phyloP scores from a whole-genome alignment of 92 coral and sea anemone genomes.

The Phenganax stokvisi region DNA sequence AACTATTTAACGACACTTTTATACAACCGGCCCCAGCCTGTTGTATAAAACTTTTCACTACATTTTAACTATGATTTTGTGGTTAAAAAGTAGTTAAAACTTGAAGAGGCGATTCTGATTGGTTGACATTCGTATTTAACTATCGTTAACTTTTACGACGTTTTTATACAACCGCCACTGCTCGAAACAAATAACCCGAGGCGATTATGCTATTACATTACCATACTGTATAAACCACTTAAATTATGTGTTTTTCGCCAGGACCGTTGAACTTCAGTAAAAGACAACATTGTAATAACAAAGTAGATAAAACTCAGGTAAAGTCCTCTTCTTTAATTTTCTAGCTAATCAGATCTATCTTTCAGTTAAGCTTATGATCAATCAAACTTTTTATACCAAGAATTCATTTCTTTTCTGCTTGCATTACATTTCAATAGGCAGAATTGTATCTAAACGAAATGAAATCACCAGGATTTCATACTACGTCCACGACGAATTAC shows the following conservation, averaged over 20 bases:
- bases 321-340: not conserved
- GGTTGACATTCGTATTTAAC: too few species aligned
- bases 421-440: not conserved
- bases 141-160: too few species aligned
- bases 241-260: not conserved
- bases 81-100: too few species aligned
- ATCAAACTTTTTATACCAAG: not conserved
- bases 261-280: not conserved
- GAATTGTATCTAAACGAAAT: not conserved
- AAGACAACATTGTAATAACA: not conserved
- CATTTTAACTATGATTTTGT: too few species aligned
- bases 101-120: too few species aligned
- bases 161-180: too few species aligned
- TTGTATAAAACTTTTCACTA: too few species aligned
- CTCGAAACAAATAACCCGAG: too few species aligned
- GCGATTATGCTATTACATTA: too few species aligned
- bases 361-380: not conserved
- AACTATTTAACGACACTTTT: too few species aligned
- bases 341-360: not conserved
- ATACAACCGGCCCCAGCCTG: too few species aligned
- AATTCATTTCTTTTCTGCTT: not conserved
- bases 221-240: too few species aligned
- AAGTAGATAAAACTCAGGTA: conserved; percentile 14
- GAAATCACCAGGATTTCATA: not conserved
- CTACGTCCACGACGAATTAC: not conserved